Evolutionary conservation across 2,113 vertebrate species (phyloP).

Genomic region (Ptychochromis oligacanthus): DNA sequence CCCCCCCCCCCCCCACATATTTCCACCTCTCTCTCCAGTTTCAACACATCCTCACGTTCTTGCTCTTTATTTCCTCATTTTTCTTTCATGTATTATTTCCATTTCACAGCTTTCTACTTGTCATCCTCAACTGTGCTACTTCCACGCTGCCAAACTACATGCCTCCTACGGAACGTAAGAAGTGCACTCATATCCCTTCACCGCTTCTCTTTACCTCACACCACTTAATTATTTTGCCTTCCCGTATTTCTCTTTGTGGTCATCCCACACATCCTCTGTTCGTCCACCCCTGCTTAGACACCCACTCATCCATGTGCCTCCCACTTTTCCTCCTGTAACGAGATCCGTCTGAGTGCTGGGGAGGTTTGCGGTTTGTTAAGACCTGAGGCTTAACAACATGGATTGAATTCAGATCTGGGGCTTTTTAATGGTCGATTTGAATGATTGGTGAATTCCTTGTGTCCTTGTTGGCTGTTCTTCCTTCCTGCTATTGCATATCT

Average conservation of each 20-base stretch:
- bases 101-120: slow-evolving; percentile 70
- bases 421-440: slow-evolving; percentile 41
- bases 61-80: slow-evolving; percentile 3
- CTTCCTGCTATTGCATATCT: slow-evolving; percentile 45
- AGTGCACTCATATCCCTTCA: slow-evolving; percentile 49
- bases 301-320: slow-evolving; percentile 33
- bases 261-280: slow-evolving; percentile 52
- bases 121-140: slow-evolving; percentile 59
- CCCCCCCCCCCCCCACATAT: not conserved
- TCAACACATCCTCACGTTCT: slow-evolving; percentile 15
- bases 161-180: slow-evolving; percentile 73
- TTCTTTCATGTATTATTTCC: slow-evolving; percentile 43
- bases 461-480: slow-evolving; percentile 38
- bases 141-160: slow-evolving; percentile 65
- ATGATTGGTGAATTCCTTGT: slow-evolving; percentile 55
- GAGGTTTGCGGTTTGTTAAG: slow-evolving; percentile 75
- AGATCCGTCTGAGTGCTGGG: slow-evolving; percentile 39
- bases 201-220: slow-evolving; percentile 13
- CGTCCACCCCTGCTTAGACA: not conserved
- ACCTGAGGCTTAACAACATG: slow-evolving; percentile 66
- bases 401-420: slow-evolving; percentile 52
- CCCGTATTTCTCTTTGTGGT: slow-evolving; percentile 19
- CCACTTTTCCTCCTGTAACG: slow-evolving; percentile 26
- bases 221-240: slow-evolving; percentile 9
- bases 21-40: slow-evolving; percentile 12